phyloP scores from a whole-genome alignment of 2,888 invertebrate species.

The Dione vanillae region DNA sequence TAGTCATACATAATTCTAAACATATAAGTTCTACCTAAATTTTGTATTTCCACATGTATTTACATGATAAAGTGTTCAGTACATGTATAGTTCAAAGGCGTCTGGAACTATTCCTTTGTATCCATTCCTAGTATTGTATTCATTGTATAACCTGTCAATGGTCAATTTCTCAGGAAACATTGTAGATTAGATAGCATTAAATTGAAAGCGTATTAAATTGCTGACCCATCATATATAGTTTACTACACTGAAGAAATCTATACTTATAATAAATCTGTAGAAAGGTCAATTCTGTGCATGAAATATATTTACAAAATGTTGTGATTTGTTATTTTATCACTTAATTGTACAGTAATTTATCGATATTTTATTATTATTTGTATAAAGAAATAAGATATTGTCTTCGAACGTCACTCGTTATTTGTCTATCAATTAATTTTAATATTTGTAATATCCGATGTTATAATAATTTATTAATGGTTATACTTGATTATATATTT shows the following conservation, averaged over 20 bases:
- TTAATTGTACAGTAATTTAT: no score
- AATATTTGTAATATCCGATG: no score
- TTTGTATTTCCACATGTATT: slow-evolving; percentile 29
- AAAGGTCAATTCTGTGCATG: no score
- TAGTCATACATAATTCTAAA: no score
- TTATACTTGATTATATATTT: no score
- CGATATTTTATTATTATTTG: no score
- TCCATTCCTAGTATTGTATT: slow-evolving; percentile 41
- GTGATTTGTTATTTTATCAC: no score
- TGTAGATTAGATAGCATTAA: slow-evolving; percentile 24
- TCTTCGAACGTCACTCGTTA: no score
- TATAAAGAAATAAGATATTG: no score
- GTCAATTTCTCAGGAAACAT: slow-evolving; percentile 35
- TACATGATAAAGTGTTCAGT: slow-evolving; percentile 42
- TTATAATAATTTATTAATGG: no score
- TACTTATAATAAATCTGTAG: neutral
- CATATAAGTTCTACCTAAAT: neutral
- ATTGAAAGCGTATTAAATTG: slow-evolving; percentile 8
- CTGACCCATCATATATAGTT: neutral
- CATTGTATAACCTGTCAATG: slow-evolving; percentile 44
- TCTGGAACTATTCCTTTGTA: slow-evolving; percentile 47
- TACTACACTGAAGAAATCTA: neutral
- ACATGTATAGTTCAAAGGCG: slow-evolving; percentile 40
- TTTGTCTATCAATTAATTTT: no score
- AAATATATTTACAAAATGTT: no score